Base-by-base conservation (phyloP, 2,888 invertebrate species). In the Serripes groenlandicus region DNA sequence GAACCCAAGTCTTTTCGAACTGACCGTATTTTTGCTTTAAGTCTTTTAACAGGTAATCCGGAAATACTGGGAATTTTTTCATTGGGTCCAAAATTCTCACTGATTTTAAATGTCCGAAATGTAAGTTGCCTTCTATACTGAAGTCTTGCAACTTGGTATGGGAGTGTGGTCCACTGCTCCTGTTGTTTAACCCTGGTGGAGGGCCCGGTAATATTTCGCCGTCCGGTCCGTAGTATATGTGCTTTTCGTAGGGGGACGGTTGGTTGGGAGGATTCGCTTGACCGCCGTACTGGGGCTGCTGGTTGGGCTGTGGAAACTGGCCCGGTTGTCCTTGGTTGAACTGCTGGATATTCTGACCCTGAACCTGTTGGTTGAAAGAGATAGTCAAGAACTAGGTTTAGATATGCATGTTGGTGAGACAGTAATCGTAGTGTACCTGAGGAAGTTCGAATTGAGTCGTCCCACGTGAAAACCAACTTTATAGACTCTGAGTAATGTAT, bases 191-290 rank as follows among this genome's bases (percentile, higher is more conserved):
- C 0, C 75, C 70, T 9, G 75, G 35, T 3, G 85, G 83, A 0
- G 89, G 89, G 1, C 89, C 89, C 0, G 85, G 84, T 0, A 89
- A 71, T 9, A 84, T 70, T 70, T 89, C 81, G 9, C 88, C 88
- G 30, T 89, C 81, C 0, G 89, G 86, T n/a, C 89, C 89, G 32
- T 89, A 86, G 71, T 78, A 89, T 18, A 85, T 84, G 42, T 88
- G 83, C 37, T 77, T 76, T 7, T 83, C 80, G 1, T 83, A 60
- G 11, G 70, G 77, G 37, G 68, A 23, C n/a, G 49, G n/a, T 37
- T 74, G 64, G 21, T 26, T 30, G 30, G 30, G 15, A 32, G 76
- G 60, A 21, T 52, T 54, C 7, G 30, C 15, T 42, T 32, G 74
- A 5, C 23, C 54, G 1, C 34, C 26, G 4, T 54, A 42, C 34